These are phyloP conservation scores for Brachypodius melanocephalos DNA, from an alignment of 2,113 vertebrate genomes.

Conservation along the genomic window DNA sequence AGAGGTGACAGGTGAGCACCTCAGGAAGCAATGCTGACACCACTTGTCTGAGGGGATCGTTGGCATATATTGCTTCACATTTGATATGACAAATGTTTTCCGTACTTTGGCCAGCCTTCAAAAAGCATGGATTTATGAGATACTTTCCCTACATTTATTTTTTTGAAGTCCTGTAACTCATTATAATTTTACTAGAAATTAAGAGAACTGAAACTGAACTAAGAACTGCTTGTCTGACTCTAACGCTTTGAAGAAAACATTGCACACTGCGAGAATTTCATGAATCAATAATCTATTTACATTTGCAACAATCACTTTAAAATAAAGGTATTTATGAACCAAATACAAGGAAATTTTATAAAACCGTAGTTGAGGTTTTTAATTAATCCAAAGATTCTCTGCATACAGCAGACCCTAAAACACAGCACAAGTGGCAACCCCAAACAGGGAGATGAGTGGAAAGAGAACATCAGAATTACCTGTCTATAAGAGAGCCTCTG, in stretches of 20 bases:
- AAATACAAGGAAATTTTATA: neutral
- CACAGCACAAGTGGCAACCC: neutral
- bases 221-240: neutral
- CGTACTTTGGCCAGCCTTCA: neutral
- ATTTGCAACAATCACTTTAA: neutral
- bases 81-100: neutral
- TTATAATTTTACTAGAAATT: neutral
- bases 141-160: neutral
- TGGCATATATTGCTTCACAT: neutral
- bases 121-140: neutral
- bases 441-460: neutral
- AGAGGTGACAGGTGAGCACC: neutral
- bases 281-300: neutral
- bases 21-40: neutral
- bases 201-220: neutral
- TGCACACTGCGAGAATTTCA: neutral
- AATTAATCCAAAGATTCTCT: neutral
- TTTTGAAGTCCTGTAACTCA: neutral
- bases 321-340: neutral
- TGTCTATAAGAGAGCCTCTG: neutral
- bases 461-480: neutral
- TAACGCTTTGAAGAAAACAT: neutral
- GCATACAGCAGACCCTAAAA: neutral
- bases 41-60: neutral
- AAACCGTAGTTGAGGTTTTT: neutral